phyloP scores from a whole-genome alignment of 2,888 invertebrate species.

The Scotopteryx bipunctaria region DNA sequence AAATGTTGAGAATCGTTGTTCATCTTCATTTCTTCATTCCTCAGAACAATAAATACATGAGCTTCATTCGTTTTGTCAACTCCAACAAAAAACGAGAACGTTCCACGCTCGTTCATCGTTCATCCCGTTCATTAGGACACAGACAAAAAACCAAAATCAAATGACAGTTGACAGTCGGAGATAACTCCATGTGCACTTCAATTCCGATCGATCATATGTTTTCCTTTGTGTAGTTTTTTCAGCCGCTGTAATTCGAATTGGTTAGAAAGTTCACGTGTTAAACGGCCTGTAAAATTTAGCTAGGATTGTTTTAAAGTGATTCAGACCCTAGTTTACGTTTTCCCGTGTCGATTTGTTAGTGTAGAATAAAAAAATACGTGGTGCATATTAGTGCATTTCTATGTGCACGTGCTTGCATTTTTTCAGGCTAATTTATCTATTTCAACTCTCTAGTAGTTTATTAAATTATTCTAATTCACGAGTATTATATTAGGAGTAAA shows the following conservation, averaged over 20 bases:
- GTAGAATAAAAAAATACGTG: conserved; percentile 43
- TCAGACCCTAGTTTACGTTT: conserved; percentile 25
- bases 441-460: conserved; percentile 49
- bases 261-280: conserved; percentile 63
- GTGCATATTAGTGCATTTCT: conserved; percentile 67
- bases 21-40: too few relatives aligned
- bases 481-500: conserved; percentile 36
- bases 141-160: conserved; percentile 25
- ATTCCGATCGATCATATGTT: conserved; percentile 83
- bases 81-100: conserved; percentile 3
- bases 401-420: conserved; percentile 80
- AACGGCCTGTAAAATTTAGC: conserved; percentile 36
- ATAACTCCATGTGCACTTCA: conserved; percentile 80
- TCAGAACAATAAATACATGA: too few relatives aligned
- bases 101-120: not conserved
- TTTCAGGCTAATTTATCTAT: conserved; percentile 68
- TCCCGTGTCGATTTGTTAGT: conserved; percentile 34
- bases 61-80: not conserved
- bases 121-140: not conserved
- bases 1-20: not conserved
- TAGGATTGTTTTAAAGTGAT: conserved; percentile 36
- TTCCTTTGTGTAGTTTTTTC: conserved; percentile 83
- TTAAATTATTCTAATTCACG: conserved; percentile 39
- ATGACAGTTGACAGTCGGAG: conserved; percentile 57
- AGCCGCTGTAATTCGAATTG: conserved; percentile 81